phyloP scores from a whole-genome alignment of 2,888 invertebrate species.

The Macrosiphum euphorbiae region DNA sequence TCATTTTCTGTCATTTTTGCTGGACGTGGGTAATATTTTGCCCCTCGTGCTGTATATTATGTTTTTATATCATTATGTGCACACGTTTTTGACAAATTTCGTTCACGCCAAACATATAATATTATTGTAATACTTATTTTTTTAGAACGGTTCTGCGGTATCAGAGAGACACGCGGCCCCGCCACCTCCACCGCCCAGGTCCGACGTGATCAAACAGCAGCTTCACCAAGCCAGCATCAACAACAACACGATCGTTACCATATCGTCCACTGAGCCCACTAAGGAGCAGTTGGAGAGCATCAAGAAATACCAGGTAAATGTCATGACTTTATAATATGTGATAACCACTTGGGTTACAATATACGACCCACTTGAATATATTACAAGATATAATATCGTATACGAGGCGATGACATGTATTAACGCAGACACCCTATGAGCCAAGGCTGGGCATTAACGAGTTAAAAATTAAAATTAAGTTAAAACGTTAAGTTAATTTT shows the following conservation, averaged over 20 bases:
- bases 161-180: conserved; percentile 90
- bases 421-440: not conserved
- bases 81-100: not conserved
- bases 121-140: not conserved
- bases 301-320: conserved; percentile 88
- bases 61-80: not conserved
- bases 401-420: conserved; percentile 25
- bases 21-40: not conserved
- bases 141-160: conserved; percentile 71
- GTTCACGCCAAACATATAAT: not conserved
- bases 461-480: too few species aligned
- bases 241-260: conserved; percentile 70
- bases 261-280: conserved; percentile 75
- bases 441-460: too few species aligned
- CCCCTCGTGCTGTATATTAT: not conserved
- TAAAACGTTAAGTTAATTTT: too few species aligned
- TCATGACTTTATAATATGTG: not conserved
- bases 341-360: not conserved
- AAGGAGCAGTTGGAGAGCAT: conserved; percentile 92
- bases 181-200: conserved; percentile 78
- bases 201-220: conserved; percentile 65
- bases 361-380: conserved; percentile 4
- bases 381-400: not conserved
- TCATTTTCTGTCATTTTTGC: not conserved
- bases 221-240: conserved; percentile 70